phyloP scores from a whole-genome alignment of 2,888 invertebrate genomes.

The Syritta pipiens region DNA sequence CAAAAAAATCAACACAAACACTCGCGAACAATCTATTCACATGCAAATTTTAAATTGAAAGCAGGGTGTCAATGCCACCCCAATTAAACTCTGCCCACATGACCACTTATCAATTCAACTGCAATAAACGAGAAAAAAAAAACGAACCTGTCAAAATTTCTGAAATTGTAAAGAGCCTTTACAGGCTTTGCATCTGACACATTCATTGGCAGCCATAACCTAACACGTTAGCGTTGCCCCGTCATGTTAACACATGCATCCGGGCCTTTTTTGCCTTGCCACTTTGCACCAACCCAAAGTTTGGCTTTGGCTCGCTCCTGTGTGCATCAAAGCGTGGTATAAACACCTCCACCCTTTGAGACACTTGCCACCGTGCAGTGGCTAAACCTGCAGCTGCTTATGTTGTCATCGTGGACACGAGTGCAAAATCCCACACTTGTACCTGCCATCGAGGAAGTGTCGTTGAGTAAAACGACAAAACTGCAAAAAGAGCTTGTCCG shows the following conservation, averaged over 20 bases:
- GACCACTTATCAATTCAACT: no score
- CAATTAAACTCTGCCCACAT: no score
- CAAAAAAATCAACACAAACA: no score
- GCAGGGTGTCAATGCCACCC: no score
- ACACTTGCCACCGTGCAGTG: conserved; percentile 13
- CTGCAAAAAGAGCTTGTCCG: conserved; percentile 3
- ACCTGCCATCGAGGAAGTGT: conserved; percentile 27
- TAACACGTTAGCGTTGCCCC: conserved; percentile 20
- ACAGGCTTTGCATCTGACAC: conserved; percentile 49
- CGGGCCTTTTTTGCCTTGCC: not conserved
- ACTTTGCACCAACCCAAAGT: conserved; percentile 32
- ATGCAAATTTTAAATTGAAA: no score
- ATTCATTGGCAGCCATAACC: conserved; percentile 54
- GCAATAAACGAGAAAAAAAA: not conserved
- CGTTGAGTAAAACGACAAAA: conserved; percentile 19
- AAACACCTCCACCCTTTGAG: conserved; percentile 15
- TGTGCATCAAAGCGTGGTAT: conserved; percentile 41
- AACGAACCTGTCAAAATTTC: conserved; percentile 38
- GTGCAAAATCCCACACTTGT: conserved; percentile 57
- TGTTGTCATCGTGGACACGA: conserved; percentile 33
- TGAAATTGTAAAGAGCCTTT: conserved; percentile 48
- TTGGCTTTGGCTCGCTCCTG: conserved; percentile 52
- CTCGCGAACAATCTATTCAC: no score
- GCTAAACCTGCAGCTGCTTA: conserved; percentile 7
- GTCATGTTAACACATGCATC: conserved; percentile 42